Conservation (phyloP, 1,140 invertebrate genomes). For the Rhynchophorus ferrugineus region DNA sequence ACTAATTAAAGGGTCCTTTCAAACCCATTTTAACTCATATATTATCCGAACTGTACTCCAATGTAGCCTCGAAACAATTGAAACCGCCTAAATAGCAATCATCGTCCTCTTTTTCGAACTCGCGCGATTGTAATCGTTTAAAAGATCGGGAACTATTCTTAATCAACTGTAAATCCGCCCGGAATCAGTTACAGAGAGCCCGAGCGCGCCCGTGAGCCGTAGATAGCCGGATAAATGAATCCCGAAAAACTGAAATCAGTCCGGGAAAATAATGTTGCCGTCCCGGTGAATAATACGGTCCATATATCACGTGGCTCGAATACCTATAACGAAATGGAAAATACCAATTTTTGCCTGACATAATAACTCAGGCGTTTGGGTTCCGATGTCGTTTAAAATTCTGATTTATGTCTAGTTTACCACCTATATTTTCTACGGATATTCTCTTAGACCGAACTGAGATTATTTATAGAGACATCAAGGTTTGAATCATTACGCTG, state of each 20-base stretch:
- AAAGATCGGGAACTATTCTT: conserved; percentile 7
- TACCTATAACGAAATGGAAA: conserved; percentile 24
- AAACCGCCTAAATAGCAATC: no score
- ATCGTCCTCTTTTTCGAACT: no score
- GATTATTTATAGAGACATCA: no score
- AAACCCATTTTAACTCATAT: no score
- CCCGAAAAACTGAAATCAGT: conserved; percentile 20
- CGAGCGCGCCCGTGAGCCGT: conserved; percentile 9
- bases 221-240: conserved; percentile 19
- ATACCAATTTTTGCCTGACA: conserved; percentile 25
- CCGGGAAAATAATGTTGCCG: conserved; percentile 21
- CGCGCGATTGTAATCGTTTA: no score
- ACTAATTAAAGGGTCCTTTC: no score
- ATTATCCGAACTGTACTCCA: no score
- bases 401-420: conserved; percentile 24
- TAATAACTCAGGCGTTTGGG: conserved; percentile 23
- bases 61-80: no score
- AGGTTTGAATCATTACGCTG: no score
- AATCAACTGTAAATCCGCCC: conserved; percentile 15
- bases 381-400: conserved; percentile 23
- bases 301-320: conserved; percentile 19
- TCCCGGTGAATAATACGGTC: conserved; percentile 20
- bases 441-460: conserved; percentile 13
- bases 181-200: conserved; percentile 17
- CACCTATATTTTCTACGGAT: conserved; percentile 21